Conservation (phyloP, 2,888 invertebrate genomes). For the Agriopis marginaria region DNA sequence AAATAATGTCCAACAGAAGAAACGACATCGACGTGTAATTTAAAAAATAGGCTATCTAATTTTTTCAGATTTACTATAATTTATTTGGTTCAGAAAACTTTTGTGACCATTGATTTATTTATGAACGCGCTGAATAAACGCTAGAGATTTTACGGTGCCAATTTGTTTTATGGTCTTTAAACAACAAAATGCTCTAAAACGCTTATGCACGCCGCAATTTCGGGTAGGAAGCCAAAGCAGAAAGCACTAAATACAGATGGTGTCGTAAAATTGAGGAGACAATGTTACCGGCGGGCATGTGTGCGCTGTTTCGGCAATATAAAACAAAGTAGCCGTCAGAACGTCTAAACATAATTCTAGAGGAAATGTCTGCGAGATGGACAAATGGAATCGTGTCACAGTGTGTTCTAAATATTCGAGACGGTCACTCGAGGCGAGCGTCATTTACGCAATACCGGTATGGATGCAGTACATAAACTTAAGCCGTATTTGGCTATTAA, state of each 20-base stretch:
- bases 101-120: conserved; percentile 17
- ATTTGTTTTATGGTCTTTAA: conserved; percentile 22
- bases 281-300: conserved; percentile 52
- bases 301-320: conserved; percentile 41
- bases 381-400: conserved; percentile 66
- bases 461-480: conserved; percentile 26
- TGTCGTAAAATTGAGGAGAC: conserved; percentile 54
- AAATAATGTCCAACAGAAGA: conserved; percentile 42
- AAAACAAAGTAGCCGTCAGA: conserved; percentile 54
- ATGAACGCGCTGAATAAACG: conserved; percentile 17
- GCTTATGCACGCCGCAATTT: conserved; percentile 24
- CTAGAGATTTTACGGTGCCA: conserved; percentile 14
- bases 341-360: conserved; percentile 58
- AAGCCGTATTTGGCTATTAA: conserved; percentile 8
- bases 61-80: conserved; percentile 26
- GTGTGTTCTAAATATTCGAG: conserved; percentile 64
- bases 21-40: conserved; percentile 25
- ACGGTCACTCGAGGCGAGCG: conserved; percentile 54
- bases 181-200: conserved; percentile 29
- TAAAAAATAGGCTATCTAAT: conserved; percentile 28
- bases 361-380: conserved; percentile 61
- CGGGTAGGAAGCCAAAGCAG: conserved; percentile 40
- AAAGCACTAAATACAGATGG: conserved; percentile 48
- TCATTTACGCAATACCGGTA: conserved; percentile 42
- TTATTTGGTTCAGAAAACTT: conserved; percentile 19